Evolutionary conservation across 2,113 vertebrate species (phyloP).

Genomic region (Platysteira castanea): DNA sequence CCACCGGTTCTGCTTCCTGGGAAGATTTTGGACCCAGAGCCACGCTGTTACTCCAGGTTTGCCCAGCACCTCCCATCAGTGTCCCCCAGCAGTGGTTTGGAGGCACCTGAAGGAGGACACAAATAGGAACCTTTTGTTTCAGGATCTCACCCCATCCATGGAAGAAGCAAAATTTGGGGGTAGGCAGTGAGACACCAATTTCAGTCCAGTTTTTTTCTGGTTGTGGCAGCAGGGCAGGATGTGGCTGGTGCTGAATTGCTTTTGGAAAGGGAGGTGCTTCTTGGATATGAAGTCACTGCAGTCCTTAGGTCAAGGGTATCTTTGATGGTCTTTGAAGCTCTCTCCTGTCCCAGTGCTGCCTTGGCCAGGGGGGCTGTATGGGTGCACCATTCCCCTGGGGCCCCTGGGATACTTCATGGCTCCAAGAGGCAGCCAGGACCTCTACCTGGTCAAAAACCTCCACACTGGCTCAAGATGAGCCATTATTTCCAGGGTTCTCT

Average conservation of each 20-base stretch:
- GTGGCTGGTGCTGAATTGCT: not conserved
- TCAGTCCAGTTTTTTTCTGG: not conserved
- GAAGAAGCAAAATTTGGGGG: not conserved
- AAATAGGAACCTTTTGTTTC: not conserved
- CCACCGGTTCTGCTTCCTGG: not conserved
- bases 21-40: not conserved
- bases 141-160: fast-evolving
- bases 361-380: not conserved
- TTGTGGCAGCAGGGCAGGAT: not conserved
- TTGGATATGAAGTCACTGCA: not conserved
- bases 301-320: not conserved
- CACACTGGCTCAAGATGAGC: not conserved
- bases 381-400: fast-evolving
- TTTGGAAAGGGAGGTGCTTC: not conserved
- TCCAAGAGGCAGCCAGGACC: not conserved
- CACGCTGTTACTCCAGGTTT: not conserved
- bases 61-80: not conserved
- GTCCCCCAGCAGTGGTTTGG: not conserved
- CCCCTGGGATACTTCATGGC: too few relatives aligned
- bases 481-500: not conserved
- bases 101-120: not conserved
- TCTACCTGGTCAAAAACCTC: not conserved
- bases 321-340: not conserved
- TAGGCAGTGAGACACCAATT: fast-evolving
- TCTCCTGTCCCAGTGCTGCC: not conserved